Evolutionary conservation across 2,888 invertebrate genomes (phyloP).

Genomic region (Ornithoptera priamus): DNA sequence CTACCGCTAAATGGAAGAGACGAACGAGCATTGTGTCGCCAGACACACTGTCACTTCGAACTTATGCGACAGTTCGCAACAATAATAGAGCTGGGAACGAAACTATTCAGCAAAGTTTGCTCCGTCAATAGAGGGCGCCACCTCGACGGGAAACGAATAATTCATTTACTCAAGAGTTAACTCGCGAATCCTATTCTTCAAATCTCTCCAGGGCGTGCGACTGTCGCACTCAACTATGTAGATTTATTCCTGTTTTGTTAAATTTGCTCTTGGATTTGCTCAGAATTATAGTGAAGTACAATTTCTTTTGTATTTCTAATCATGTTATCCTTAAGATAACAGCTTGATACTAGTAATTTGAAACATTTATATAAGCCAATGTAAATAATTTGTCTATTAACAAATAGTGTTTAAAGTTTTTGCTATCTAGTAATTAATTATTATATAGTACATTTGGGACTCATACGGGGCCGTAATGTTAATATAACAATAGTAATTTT

Average conservation of each 20-base stretch:
- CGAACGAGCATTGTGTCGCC: slow-evolving; percentile 54
- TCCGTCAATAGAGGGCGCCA: slow-evolving; percentile 73
- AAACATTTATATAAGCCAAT: background rate
- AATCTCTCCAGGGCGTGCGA: slow-evolving; percentile 45
- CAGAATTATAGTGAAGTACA: slow-evolving; percentile 25
- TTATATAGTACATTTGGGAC: no score
- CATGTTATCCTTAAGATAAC: background rate
- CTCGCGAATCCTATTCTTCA: slow-evolving; percentile 52
- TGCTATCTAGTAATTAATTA: no score
- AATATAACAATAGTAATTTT: no score
- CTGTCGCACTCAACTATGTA: slow-evolving; percentile 40
- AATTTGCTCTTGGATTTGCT: slow-evolving; percentile 26
- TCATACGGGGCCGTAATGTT: no score
- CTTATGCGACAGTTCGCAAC: slow-evolving; percentile 70
- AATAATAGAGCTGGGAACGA: slow-evolving; percentile 74
- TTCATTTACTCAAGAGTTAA: slow-evolving; percentile 72
- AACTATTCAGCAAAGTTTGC: slow-evolving; percentile 77
- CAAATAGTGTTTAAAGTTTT: no score
- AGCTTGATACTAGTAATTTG: background rate
- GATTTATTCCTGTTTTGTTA: slow-evolving; percentile 40
- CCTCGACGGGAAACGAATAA: slow-evolving; percentile 67
- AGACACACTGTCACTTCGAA: slow-evolving; percentile 53
- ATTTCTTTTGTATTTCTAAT: background rate
- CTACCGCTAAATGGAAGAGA: slow-evolving; percentile 38
- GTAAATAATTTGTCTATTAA: no score